phyloP scores from a whole-genome alignment of 2,888 invertebrate species.

The Blera fallax region DNA sequence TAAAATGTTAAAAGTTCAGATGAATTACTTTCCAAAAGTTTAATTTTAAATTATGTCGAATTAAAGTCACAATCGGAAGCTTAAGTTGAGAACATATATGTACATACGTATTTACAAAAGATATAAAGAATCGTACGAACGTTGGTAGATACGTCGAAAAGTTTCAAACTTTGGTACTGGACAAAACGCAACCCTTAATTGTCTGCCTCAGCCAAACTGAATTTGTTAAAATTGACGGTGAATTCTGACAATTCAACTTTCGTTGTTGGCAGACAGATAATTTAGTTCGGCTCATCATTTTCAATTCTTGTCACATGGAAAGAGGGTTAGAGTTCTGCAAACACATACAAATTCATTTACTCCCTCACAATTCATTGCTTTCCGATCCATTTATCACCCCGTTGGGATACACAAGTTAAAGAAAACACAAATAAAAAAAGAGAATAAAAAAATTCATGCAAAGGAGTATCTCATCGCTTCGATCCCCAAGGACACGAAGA shows the following conservation, averaged over 20 bases:
- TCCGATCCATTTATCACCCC: not conserved
- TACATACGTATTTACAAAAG: not conserved
- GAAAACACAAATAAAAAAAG: not conserved
- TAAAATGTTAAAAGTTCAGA: not conserved
- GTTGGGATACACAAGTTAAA: not conserved
- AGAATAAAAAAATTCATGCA: not conserved
- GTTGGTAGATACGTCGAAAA: not conserved
- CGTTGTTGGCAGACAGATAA: not conserved
- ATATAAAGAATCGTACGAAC: not conserved
- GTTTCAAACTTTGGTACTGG: not conserved
- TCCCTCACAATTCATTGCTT: not conserved
- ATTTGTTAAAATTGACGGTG: not conserved
- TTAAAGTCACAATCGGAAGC: not conserved
- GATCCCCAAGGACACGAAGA: not conserved
- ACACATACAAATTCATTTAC: not conserved
- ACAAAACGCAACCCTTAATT: not conserved
- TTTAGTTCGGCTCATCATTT: slow-evolving; percentile 21
- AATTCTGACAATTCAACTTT: slow-evolving; percentile 13
- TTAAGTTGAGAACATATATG: not conserved
- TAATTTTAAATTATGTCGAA: not conserved
- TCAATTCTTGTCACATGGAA: slow-evolving; percentile 7
- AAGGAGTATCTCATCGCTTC: not conserved
- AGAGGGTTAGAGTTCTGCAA: not conserved
- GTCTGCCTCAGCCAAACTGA: not conserved
- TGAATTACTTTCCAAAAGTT: not conserved